Base-by-base conservation (phyloP, 2,797 vertebrate genomes). In the Vultur gryphus region DNA sequence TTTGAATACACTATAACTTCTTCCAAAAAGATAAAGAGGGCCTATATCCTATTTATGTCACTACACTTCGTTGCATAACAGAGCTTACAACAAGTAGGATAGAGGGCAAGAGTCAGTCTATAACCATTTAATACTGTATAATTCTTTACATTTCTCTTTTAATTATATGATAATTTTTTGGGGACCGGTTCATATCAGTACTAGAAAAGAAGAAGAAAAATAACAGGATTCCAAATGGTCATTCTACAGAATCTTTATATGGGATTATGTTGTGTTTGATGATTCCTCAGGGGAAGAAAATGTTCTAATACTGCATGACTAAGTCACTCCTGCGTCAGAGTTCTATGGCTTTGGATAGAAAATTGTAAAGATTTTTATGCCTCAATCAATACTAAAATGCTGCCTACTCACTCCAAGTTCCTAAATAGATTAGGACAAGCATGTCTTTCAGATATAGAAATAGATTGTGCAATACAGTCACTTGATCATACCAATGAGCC, bases 11-110 rank as follows among this genome's bases (percentile, higher is more conserved):
- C 76, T 96, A 71, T 95, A 98, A 96, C 94, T 97, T 97, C 97
- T 97, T 97, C 82, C 95, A 97, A 97, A 95, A 95, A 97, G 97
- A 98, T 98, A 98, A 96, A 90, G 62, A 96, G 61, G 69, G 72
- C 76, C 84, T 93, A 91, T 94, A 95, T 98, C 93, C 96, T 94
- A 95, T 98, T 97, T 84, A 88, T 96, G 94, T 95, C 93, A 92
- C 87, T 97, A 70, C 33, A 77, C 62, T 95, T 62, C 54, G 57
- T 98, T 98, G 95, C 93, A 89, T 94, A 98, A 97, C 87, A 89
- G 86, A 70, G 86, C 87, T 97, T 97, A 97, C 87, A 96, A 93
- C 70, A 95, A 95, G 91, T 95, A 97, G 95, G 96, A 96, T 21
- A 73, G 79, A 84, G 91, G 89, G 80, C 78, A 97, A 82, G 49